phyloP scores from a whole-genome alignment of 2,797 vertebrate genomes.

The Sardinella longiceps region DNA sequence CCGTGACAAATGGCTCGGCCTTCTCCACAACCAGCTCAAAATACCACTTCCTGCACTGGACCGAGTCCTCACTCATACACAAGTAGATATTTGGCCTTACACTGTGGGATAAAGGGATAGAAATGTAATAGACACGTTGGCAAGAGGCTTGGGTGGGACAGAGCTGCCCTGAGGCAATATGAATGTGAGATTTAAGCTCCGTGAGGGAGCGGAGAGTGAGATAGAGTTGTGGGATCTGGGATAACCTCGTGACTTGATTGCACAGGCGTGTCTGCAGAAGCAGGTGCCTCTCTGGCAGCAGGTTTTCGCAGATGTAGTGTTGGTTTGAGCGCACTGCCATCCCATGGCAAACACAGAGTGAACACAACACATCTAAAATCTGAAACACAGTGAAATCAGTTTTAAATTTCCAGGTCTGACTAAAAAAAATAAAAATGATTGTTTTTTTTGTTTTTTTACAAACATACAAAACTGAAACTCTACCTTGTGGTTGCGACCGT shows the following conservation, averaged over 20 bases:
- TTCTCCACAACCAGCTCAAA: conserved; percentile 91
- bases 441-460: not conserved
- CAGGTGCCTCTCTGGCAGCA: conserved; percentile 90
- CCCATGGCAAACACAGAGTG: conserved; percentile 93
- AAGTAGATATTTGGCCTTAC: conserved; percentile 92
- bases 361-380: conserved; percentile 93
- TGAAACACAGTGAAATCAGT: conserved; percentile 55
- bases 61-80: conserved; percentile 85
- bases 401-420: not conserved
- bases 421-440: not conserved
- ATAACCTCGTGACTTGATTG: conserved; percentile 92
- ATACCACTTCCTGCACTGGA: conserved; percentile 93
- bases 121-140: not conserved
- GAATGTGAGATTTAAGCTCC: not conserved
- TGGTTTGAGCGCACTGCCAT: conserved; percentile 93
- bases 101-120: conserved; percentile 65
- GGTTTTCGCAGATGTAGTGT: conserved; percentile 91
- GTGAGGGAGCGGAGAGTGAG: not conserved
- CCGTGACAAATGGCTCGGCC: conserved; percentile 84
- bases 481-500: conserved; percentile 92
- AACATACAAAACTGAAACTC: not conserved
- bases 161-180: not conserved
- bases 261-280: conserved; percentile 90
- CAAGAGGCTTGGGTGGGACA: not conserved
- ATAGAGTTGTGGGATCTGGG: not conserved